phyloP scores from a whole-genome alignment of 1,140 invertebrate species.

The Amyelois transitella region DNA sequence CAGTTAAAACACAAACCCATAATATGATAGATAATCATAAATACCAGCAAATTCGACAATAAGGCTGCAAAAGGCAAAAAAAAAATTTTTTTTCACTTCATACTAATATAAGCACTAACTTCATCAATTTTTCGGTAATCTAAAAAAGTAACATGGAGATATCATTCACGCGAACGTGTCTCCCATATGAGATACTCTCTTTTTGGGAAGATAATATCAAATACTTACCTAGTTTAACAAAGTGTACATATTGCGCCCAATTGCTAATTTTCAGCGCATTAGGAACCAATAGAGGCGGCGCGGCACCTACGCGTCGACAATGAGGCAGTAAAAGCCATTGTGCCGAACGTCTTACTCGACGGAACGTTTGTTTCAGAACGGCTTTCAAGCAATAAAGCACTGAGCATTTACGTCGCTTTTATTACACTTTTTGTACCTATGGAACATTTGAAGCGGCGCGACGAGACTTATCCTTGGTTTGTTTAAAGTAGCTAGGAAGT shows the following conservation, averaged over 20 bases:
- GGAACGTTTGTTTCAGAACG: constrained; percentile 23
- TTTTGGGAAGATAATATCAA: too few species aligned
- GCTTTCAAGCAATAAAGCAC: constrained; percentile 41
- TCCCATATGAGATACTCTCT: too few species aligned
- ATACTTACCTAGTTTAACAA: too few species aligned
- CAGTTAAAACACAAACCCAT: too few species aligned
- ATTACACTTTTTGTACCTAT: constrained; percentile 32
- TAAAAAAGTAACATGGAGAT: too few species aligned
- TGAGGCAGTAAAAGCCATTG: constrained; percentile 22
- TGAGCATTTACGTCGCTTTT: constrained; percentile 36
- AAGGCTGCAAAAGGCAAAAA: too few species aligned
- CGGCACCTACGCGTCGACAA: constrained; percentile 6
- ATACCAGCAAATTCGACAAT: too few species aligned
- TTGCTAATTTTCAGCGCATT: neutral
- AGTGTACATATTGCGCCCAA: neutral
- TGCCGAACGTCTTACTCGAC: constrained; percentile 23
- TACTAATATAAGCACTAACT: too few species aligned
- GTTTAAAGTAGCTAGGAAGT: neutral
- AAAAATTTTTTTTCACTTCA: too few species aligned
- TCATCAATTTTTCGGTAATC: too few species aligned
- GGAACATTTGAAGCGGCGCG: constrained; percentile 38
- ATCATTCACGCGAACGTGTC: too few species aligned
- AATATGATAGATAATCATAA: too few species aligned
- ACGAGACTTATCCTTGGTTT: neutral
- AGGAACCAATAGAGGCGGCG: neutral